phyloP scores from a whole-genome alignment of 2,888 invertebrate genomes.

The Agapostemon virescens region DNA sequence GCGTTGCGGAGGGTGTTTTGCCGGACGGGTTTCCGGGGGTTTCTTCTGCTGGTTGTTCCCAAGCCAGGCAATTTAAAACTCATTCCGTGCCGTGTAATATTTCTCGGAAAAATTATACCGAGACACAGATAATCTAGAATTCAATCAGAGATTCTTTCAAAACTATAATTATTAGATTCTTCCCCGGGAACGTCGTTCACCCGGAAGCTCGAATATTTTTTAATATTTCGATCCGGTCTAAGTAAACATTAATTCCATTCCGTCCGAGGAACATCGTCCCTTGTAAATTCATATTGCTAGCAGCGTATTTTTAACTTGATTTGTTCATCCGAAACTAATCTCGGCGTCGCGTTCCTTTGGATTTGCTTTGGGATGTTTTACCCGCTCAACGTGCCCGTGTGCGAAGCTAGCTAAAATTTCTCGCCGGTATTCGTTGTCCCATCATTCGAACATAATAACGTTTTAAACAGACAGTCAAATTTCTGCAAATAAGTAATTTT shows the following conservation, averaged over 20 bases:
- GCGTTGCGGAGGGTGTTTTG: not conserved
- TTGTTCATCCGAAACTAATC: not conserved
- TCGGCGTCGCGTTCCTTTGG: not conserved
- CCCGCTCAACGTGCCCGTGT: too few relatives aligned
- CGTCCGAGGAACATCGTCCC: not conserved
- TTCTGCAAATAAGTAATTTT: too few relatives aligned
- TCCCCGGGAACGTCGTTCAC: not conserved
- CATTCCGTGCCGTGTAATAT: not conserved
- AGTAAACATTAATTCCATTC: not conserved
- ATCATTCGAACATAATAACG: too few relatives aligned
- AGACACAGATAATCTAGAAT: constrained; percentile 1
- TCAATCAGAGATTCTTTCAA: not conserved
- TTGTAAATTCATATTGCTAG: not conserved
- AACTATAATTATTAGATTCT: not conserved
- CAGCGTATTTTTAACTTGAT: not conserved
- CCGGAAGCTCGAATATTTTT: not conserved
- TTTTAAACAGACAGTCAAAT: too few relatives aligned
- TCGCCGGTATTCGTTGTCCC: too few relatives aligned
- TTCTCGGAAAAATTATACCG: constrained; percentile 2
- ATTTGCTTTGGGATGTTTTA: not conserved
- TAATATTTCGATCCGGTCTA: not conserved
- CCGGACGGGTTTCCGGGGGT: not conserved
- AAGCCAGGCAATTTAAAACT: not conserved
- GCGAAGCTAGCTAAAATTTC: too few relatives aligned
- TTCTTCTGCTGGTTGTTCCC: not conserved